Percentiles rank a stretch among this genome's conserved stretches.
These are phyloP conservation scores for Gobionotothen gibberifrons DNA, from an alignment of 2,797 vertebrate species.

Conservation along the genomic window DNA sequence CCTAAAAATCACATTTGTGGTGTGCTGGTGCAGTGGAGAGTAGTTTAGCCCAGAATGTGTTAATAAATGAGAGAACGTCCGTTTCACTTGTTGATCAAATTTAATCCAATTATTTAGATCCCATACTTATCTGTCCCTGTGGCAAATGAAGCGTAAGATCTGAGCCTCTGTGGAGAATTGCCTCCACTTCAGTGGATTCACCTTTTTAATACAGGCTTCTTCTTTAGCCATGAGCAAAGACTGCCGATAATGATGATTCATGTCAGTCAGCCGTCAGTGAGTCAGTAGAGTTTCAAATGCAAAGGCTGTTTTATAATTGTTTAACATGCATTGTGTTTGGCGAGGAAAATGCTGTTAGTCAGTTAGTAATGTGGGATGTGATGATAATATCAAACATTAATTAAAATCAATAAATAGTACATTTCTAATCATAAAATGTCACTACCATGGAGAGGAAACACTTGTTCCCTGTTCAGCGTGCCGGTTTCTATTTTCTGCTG, in stretches of 20 bases:
- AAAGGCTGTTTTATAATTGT: not conserved
- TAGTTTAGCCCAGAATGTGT: constrained; percentile 45
- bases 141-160: constrained; percentile 80
- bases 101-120: constrained; percentile 89
- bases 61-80: constrained; percentile 68
- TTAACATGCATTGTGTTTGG: not conserved
- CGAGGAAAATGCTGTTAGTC: not conserved
- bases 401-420: not conserved
- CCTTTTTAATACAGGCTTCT: constrained; percentile 41
- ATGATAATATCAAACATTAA: not conserved
- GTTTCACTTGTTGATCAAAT: constrained; percentile 81
- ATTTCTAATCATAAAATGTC: not conserved
- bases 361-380: not conserved
- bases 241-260: constrained; percentile 15
- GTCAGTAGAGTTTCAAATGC: not conserved
- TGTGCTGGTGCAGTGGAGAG: constrained; percentile 1
- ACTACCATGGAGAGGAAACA: not conserved
- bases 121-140: constrained; percentile 75
- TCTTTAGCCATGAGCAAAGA: constrained; percentile 23
- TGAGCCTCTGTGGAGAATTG: constrained; percentile 73
- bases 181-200: constrained; percentile 68
- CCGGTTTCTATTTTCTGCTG: not conserved
- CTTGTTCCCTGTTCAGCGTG: not conserved
- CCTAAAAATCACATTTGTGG: not conserved
- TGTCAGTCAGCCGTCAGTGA: constrained; percentile 6